Evolutionary conservation across 2,888 invertebrate species (phyloP).

Genomic region (Machimus rusticus): DNA sequence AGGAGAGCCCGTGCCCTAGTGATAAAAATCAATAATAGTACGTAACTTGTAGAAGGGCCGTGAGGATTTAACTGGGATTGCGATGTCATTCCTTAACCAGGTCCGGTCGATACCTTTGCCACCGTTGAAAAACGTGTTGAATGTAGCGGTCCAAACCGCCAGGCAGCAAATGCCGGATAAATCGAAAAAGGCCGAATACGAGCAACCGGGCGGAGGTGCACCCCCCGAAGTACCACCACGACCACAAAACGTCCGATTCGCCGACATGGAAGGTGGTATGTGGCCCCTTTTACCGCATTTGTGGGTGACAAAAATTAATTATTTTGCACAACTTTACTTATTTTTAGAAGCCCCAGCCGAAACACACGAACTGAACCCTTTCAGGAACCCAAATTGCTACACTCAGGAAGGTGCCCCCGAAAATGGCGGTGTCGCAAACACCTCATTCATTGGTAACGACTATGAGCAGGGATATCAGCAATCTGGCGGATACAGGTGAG

Average conservation of each 20-base stretch:
- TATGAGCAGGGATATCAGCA: constrained; percentile 61
- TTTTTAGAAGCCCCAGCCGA: constrained; percentile 49
- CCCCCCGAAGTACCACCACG: constrained; percentile 58
- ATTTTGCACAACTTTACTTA: not conserved
- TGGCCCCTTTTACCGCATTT: not conserved
- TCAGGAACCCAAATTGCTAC: constrained; percentile 56
- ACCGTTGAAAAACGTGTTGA: constrained; percentile 77
- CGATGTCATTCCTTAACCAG: constrained; percentile 69
- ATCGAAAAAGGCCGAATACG: constrained; percentile 64
- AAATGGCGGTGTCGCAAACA: constrained; percentile 57
- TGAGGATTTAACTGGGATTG: not conserved
- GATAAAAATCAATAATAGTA: constrained; percentile 38
- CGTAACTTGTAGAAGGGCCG: not conserved
- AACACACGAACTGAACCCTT: constrained; percentile 62
- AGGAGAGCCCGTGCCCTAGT: not conserved
- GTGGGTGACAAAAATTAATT: not conserved
- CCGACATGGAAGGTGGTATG: constrained; percentile 56
- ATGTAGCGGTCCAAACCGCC: constrained; percentile 84
- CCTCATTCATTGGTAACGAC: constrained; percentile 60
- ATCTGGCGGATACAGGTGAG: constrained; percentile 59
- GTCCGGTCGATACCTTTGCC: constrained; percentile 74
- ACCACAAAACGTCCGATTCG: constrained; percentile 67
- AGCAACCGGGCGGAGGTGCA: constrained; percentile 54
- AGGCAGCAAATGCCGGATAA: constrained; percentile 78
- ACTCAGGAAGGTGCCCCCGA: constrained; percentile 48